phyloP scores from a whole-genome alignment of 1,140 invertebrate genomes.

The Scaptomyza graminum region DNA sequence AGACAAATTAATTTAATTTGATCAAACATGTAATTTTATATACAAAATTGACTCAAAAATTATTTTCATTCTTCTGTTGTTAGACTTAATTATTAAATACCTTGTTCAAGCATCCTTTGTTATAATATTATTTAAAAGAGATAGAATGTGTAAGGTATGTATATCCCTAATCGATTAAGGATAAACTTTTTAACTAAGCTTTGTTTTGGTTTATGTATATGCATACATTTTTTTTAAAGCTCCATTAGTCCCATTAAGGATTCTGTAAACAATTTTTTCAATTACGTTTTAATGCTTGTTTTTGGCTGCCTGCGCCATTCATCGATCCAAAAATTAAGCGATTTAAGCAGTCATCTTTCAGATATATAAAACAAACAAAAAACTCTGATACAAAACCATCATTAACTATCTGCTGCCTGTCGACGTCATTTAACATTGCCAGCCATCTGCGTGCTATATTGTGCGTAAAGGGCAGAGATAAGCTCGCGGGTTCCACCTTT shows the following conservation, averaged over 20 bases:
- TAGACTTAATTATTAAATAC: no score
- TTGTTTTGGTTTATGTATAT: no score
- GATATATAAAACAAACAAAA: neutral
- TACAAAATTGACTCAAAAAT: no score
- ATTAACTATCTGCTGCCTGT: slow-evolving; percentile 28
- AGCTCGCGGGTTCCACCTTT: slow-evolving; percentile 33
- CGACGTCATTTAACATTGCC: slow-evolving; percentile 50
- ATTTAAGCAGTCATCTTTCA: slow-evolving; percentile 14
- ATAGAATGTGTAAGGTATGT: no score
- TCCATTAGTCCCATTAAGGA: neutral
- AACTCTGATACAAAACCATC: slow-evolving; percentile 1
- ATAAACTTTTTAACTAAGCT: no score
- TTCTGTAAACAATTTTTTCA: neutral
- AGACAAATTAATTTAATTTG: no score
- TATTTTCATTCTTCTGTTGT: no score
- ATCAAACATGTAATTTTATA: no score
- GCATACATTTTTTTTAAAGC: neutral
- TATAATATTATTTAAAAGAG: no score
- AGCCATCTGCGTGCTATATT: slow-evolving; percentile 63
- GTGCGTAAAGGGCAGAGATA: slow-evolving; percentile 69
- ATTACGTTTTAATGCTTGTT: neutral
- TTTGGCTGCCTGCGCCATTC: no score
- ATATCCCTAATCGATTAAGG: no score
- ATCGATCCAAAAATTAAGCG: slow-evolving; percentile 8
- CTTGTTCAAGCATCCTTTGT: no score